Evolutionary conservation across 2,797 vertebrate species (phyloP), one percentile per base, ranked within the genome.

Genomic region (Taenioides sp.): DNA sequence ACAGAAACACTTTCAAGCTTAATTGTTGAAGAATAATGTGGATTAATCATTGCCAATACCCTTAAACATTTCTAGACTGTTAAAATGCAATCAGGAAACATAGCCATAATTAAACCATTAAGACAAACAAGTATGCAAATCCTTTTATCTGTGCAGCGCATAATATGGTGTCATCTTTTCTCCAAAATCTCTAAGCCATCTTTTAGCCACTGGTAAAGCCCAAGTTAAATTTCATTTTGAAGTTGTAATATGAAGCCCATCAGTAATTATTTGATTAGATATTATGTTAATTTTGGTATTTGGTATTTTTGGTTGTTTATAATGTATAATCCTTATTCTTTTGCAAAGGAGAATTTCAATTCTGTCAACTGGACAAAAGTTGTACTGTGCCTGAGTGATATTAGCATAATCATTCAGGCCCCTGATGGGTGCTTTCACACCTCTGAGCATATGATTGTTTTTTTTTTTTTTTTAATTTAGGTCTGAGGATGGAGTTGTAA

Each of bases 91-190:
- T 67, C 27, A 31, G 31, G 1, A 23, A 67, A 55, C 28, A 25
- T 14, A 0, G 5, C 5, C 23, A 2, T 70, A 66, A 72, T 57
- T 63, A 67, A 71, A 66, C 40, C 12, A 57, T 49, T 71, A 28
- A 40, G 5, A 67, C 12, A 70, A 76, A 68, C 72, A 0, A 70
- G 55, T 61, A 52, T 9, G 37, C n/a, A n/a, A 71, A 72, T 63
- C 25, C 49, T 40, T 25, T 65, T 1, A 28, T 61, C 16, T 34
- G 27, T 60, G 7, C 43, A 67, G 31, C 20, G 11, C 55, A n/a
- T 27, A 57, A 72, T 76, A 70, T 37, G 37, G 55, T 78, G 63
- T 60, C 73, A 75, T 76, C 50, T 12, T 50, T 65, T 75, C 69
- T 69, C 40, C 31, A 49, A 50, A 67, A 69, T 47, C 49, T 54